Evolutionary conservation across 37 sponge, comb jelly and placozoan genomes (phyloP).

Genomic region (Amphimedon queenslandica): DNA sequence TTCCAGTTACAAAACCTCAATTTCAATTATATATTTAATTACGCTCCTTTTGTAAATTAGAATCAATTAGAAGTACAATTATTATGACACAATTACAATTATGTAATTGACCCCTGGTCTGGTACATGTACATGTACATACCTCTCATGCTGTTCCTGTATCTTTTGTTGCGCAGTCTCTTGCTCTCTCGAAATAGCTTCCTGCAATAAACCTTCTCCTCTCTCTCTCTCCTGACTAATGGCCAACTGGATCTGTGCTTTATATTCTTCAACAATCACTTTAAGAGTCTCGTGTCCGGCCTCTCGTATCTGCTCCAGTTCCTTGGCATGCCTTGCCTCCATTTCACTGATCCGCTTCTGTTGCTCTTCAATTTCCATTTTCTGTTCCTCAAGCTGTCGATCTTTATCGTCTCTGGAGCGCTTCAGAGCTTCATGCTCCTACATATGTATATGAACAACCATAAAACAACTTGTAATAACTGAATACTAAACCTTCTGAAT

Average conservation of each 20-base stretch:
- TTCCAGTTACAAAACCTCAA: too few species aligned
- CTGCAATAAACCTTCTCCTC: slow-evolving; percentile 43
- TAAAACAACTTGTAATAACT: not conserved
- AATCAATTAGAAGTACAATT: too few species aligned
- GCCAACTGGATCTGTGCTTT: slow-evolving; percentile 57
- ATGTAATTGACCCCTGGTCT: too few species aligned
- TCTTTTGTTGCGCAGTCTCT: slow-evolving; percentile 48
- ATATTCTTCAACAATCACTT: slow-evolving; percentile 82
- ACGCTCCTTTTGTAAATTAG: too few species aligned
- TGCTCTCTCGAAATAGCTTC: slow-evolving; percentile 52
- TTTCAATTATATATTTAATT: too few species aligned
- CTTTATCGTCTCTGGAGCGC: slow-evolving; percentile 35
- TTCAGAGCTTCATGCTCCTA: slow-evolving; percentile 68
- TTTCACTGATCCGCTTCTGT: slow-evolving; percentile 49
- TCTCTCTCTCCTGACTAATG: slow-evolving; percentile 58
- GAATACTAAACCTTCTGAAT: slow-evolving; percentile 39
- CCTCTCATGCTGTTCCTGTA: slow-evolving; percentile 48
- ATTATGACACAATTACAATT: too few species aligned
- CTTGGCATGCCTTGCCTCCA: slow-evolving; percentile 60
- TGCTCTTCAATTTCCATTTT: slow-evolving; percentile 55
- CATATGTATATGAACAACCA: not conserved
- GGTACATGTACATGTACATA: too few species aligned
- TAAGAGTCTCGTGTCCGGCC: slow-evolving; percentile 76
- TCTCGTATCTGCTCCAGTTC: slow-evolving; percentile 68
- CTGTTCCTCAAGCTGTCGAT: slow-evolving; percentile 65